Evolutionary conservation across 1,140 invertebrate genomes (phyloP).

Genomic region (Drosophila burlai): DNA sequence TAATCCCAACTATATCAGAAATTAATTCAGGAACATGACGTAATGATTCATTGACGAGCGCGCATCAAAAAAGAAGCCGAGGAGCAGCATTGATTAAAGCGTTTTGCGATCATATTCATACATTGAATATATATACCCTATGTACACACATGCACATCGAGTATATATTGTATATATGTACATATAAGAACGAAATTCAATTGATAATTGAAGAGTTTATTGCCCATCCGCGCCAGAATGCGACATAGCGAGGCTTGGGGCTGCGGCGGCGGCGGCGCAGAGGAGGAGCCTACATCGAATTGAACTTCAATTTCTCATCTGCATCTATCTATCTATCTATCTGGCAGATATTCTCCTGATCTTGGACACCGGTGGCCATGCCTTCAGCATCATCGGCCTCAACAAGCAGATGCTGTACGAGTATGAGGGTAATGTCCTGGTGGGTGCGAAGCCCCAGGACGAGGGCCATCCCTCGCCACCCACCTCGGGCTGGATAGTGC

Average conservation of each 20-base stretch:
- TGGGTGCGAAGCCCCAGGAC: constrained; percentile 82
- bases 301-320: constrained; percentile 52
- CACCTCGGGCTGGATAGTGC: constrained; percentile 82
- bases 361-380: constrained; percentile 69
- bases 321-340: constrained; percentile 29
- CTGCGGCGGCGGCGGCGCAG: background rate
- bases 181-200: constrained; percentile 66
- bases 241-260: constrained; percentile 11
- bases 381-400: constrained; percentile 80
- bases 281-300: constrained; percentile 11
- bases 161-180: constrained; percentile 22
- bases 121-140: constrained; percentile 22
- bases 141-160: constrained; percentile 23
- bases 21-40: constrained; percentile 74
- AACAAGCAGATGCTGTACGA: constrained; percentile 84
- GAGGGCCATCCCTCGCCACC: constrained; percentile 71
- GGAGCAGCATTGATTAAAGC: constrained; percentile 64
- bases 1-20: constrained; percentile 72
- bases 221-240: constrained; percentile 53
- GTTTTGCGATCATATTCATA: constrained; percentile 47
- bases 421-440: constrained; percentile 80
- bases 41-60: constrained; percentile 72
- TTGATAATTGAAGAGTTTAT: constrained; percentile 78
- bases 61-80: constrained; percentile 30
- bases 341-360: constrained; percentile 74